Base-by-base conservation (phyloP, 2,797 vertebrate genomes). In the Mormyrops boulengeri region DNA sequence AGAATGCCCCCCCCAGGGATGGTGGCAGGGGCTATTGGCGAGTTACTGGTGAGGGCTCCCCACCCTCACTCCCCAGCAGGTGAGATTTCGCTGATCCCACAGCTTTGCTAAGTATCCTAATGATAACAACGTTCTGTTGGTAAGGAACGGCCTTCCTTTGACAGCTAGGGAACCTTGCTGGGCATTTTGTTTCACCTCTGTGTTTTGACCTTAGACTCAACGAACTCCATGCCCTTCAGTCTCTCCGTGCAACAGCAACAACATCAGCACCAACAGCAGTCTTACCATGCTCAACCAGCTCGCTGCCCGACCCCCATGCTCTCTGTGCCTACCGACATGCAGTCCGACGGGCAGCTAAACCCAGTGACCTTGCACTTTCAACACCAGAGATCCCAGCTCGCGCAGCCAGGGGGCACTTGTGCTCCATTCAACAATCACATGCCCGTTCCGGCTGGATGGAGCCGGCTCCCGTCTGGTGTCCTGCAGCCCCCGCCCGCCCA, bases 381-480 rank as follows among this genome's bases (percentile, higher is more conserved):
- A 77, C 69, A 41, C 5, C 69, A 77, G 69, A 17, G 69, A 77
- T 77, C 69, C 69, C 69, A 77, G 69, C 69, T 77, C 14, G 6
- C 14, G 2, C 34, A 41, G 34, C 69, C 34, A 77, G 34, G 69
- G 14, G 69, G 14, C 69, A 19, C 69, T 41, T 38, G 14, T 38
- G 69, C 69, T 41, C 69, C 34, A 17, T 77, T 41, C 69, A 2
- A 19, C 34, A 38, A 97, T 92, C 98, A 98, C 94, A 98, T 99
- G 96, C 95, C 97, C 89, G 96, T 97, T 90, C 97, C 98, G 91
- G 95, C 97, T 92, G 97, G 97, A 92, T 99, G 98, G 98, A 99
- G 98, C 94, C 98, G 98, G 94, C 94, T 99, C 92, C 95, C 98
- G 89, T 96, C 97, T 88, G 98, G 97, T 89, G 96, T 97, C 89